Base-by-base conservation (phyloP, 1,140 invertebrate species). In the Brachionus rubens region DNA sequence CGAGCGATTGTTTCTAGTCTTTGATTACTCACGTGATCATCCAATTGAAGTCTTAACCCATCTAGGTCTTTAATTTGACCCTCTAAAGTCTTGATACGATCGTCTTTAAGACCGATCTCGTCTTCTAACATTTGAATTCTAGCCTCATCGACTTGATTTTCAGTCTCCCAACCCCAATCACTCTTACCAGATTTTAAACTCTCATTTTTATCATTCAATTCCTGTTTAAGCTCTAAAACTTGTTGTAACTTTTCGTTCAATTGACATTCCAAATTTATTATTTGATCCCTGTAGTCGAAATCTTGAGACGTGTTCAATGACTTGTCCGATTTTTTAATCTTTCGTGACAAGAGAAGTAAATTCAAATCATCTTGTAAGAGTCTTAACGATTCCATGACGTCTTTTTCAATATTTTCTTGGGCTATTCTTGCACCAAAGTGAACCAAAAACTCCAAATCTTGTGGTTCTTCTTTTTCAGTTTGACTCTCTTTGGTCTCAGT, bases 271-370 rank as follows among this genome's bases (percentile, higher is more conserved):
- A 65, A 65, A 43, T 43, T 65, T 24, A 65, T 4, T 21, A 65
- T 65, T 43, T 65, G 59, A 43, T 65, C 59, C 19, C 40, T 65
- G 19, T 43, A 65, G 21, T 65, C 59, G n/a, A 65, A 43, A 46
- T 65, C 40, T n/a, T 41, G 59, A 1, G 59, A 65, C 0, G 33
- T 65, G 10, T 65, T 65, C 21, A 65, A 65, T 12, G 40, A 43
- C 21, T 65, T 65, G 36, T 65, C 40, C n/a, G n/a, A n/a, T 1
- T 19, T 14, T 65, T 65, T 65, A 2, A 65, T 10, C n/a, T 41
- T n/a, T 26, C n/a, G 21, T 3, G 33, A 65, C 9, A 65, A 65
- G 4, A 65, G 19, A 7, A 65, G 30, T 9, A 21, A 10, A 36
- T 65, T n/a, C 12, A 65, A 36, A 65, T 65, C 59, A 0, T 43